A percentile compares a stretch with the other conserved stretches of the same genome.
Conservation (phyloP, 2,113 vertebrate species). For the Pelecanoides urinatrix region DNA sequence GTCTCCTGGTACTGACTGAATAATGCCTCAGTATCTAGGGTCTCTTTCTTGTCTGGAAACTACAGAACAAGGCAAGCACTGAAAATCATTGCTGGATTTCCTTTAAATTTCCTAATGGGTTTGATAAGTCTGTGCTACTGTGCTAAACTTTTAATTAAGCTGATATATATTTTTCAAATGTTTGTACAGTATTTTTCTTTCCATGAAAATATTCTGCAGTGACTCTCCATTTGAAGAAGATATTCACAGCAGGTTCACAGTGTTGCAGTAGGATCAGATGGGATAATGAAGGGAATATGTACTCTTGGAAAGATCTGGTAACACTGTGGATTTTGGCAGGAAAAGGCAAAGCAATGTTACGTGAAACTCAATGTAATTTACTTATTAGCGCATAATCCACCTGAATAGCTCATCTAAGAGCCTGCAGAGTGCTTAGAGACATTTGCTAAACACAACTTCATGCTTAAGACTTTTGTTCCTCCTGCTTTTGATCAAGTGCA, state of each 20-base stretch:
- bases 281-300: not conserved
- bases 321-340: not conserved
- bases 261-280: not conserved
- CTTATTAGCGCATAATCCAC: not conserved
- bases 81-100: slow-evolving; percentile 23
- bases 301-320: not conserved
- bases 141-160: not conserved
- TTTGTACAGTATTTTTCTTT: not conserved
- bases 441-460: not conserved
- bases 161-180: not conserved
- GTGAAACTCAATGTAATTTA: not conserved
- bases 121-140: not conserved
- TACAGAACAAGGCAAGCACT: not conserved
- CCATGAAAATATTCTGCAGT: not conserved
- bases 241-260: not conserved
- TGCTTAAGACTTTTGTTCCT: not conserved
- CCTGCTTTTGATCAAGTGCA: not conserved
- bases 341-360: not conserved
- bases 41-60: slow-evolving; percentile 27
- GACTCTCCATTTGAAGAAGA: not conserved
- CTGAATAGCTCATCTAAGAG: not conserved
- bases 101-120: slow-evolving; percentile 3
- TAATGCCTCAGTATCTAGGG: not conserved
- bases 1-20: not conserved
- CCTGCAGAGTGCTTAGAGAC: not conserved